phyloP scores from a whole-genome alignment of 2,888 invertebrate genomes.

The Morpho achilles region DNA sequence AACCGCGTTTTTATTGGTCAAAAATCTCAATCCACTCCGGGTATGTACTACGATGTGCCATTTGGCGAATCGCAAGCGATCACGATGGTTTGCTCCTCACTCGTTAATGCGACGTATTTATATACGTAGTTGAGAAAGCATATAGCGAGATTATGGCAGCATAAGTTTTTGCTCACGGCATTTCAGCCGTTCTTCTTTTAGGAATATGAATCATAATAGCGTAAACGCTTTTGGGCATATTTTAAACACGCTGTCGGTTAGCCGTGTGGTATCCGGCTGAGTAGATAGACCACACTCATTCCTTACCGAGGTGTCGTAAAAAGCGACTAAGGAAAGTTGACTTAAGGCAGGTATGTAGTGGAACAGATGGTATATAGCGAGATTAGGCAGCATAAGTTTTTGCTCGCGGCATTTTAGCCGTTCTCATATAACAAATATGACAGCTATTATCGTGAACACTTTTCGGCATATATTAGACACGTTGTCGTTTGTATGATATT shows the following conservation, averaged over 20 bases:
- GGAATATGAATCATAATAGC: constrained; percentile 32
- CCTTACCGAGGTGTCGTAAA: too few relatives aligned
- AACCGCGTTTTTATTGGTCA: constrained; percentile 66
- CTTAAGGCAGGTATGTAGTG: too few relatives aligned
- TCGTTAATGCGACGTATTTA: constrained; percentile 28
- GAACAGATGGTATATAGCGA: constrained; percentile 21
- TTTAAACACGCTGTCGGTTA: constrained; percentile 19
- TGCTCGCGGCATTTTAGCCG: constrained; percentile 25
- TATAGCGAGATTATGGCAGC: constrained; percentile 9
- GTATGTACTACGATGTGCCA: constrained; percentile 40
- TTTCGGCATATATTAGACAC: constrained; percentile 28
- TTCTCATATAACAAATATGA: constrained; percentile 29
- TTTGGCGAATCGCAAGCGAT: constrained; percentile 23
- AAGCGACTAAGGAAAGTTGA: too few relatives aligned
- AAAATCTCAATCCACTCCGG: constrained; percentile 64
- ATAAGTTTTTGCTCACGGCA: constrained; percentile 20
- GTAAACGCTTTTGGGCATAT: constrained; percentile 29
- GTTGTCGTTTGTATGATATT: constrained; percentile 42
- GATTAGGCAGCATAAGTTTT: constrained; percentile 14
- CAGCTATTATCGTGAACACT: constrained; percentile 30
- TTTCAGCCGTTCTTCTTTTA: constrained; percentile 23
- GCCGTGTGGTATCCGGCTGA: too few relatives aligned
- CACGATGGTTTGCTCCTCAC: constrained; percentile 19
- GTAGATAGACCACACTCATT: too few relatives aligned
- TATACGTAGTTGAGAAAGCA: constrained; percentile 23